These are phyloP conservation scores for Cosmorhoe ocellata DNA, from an alignment of 2,888 invertebrate species.

Conservation along the genomic window DNA sequence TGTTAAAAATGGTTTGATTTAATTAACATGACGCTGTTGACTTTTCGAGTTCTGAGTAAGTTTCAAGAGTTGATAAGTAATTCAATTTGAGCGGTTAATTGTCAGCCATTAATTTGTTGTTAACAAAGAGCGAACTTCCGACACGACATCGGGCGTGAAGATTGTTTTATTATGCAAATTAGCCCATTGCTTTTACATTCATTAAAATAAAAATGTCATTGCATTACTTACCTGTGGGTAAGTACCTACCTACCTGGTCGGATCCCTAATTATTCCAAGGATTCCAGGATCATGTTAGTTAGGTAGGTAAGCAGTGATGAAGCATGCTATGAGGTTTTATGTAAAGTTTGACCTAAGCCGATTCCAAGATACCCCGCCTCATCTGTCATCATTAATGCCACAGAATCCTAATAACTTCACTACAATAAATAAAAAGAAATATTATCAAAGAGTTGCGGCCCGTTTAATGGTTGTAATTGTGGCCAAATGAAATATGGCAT, in stretches of 20 bases:
- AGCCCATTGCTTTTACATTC: slow-evolving; percentile 22
- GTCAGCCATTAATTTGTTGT: slow-evolving; percentile 53
- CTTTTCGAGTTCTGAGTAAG: slow-evolving; percentile 44
- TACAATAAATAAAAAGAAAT: slow-evolving; percentile 74
- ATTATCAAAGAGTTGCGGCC: slow-evolving; percentile 78
- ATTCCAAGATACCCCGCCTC: slow-evolving; percentile 57
- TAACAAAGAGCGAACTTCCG: slow-evolving; percentile 45
- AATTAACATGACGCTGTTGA: slow-evolving; percentile 33
- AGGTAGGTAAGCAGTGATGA: too few species aligned
- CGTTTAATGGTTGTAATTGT: slow-evolving; percentile 80
- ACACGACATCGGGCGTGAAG: slow-evolving; percentile 45
- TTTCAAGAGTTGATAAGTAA: slow-evolving; percentile 46
- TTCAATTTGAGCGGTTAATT: slow-evolving; percentile 59
- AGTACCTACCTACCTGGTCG: too few species aligned
- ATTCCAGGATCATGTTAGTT: too few species aligned
- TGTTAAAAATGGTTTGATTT: slow-evolving; percentile 26
- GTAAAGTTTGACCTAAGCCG: slow-evolving; percentile 44
- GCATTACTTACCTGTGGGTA: neutral
- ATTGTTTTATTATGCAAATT: slow-evolving; percentile 44
- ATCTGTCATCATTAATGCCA: slow-evolving; percentile 82
- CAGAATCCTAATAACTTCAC: slow-evolving; percentile 78
- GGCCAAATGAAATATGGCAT: slow-evolving; percentile 75
- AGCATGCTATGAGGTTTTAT: too few species aligned
- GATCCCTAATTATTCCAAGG: too few species aligned
- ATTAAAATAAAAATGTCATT: neutral